Conservation (phyloP, 2,888 invertebrate genomes). For the Suillia variegata region DNA sequence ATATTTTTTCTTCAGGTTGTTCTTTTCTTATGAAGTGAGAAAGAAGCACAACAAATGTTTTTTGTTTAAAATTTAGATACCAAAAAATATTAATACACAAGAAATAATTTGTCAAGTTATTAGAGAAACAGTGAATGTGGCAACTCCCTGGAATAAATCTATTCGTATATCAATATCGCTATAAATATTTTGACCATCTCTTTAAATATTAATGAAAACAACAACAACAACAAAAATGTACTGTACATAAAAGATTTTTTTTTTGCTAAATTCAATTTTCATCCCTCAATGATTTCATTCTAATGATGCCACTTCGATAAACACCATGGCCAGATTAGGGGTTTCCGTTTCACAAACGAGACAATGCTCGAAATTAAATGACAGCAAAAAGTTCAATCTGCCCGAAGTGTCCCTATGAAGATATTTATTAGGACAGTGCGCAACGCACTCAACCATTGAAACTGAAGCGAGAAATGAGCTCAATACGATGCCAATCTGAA, state of each 20-base stretch:
- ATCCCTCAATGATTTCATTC: constrained; percentile 36
- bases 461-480: constrained; percentile 54
- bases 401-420: constrained; percentile 38
- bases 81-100: too few relatives aligned
- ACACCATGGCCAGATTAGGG: constrained; percentile 55
- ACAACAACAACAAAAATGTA: constrained; percentile 32
- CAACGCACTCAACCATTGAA: constrained; percentile 39
- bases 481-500: constrained; percentile 52
- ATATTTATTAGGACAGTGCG: constrained; percentile 51
- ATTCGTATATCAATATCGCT: constrained; percentile 1
- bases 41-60: not conserved
- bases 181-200: constrained; percentile 21
- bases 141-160: not conserved
- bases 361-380: constrained; percentile 56
- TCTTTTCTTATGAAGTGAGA: too few relatives aligned
- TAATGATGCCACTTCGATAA: constrained; percentile 48
- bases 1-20: too few relatives aligned
- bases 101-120: too few relatives aligned
- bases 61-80: too few relatives aligned
- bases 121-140: too few relatives aligned
- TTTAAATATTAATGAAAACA: constrained; percentile 15
- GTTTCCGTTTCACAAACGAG: constrained; percentile 54
- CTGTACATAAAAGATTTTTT: constrained; percentile 25
- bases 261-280: constrained; percentile 38
- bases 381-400: constrained; percentile 48